These are phyloP conservation scores for Nomia melanderi DNA, from an alignment of 1,140 invertebrate genomes.

Conservation along the genomic window DNA sequence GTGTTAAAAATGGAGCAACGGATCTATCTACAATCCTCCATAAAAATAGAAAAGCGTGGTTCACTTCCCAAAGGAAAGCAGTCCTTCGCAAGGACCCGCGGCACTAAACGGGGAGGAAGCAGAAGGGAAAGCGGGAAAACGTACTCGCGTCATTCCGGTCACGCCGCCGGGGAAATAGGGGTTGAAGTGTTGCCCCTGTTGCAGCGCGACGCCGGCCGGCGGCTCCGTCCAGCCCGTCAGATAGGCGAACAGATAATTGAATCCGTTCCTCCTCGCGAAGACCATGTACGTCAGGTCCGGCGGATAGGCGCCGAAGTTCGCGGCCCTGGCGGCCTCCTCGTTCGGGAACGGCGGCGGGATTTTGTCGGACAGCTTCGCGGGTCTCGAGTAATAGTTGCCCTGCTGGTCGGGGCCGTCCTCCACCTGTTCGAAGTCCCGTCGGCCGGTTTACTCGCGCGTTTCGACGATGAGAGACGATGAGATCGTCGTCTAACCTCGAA, in stretches of 20 bases:
- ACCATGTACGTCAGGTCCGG: constrained; percentile 96
- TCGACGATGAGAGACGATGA: too few relatives aligned
- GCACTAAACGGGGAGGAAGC: too few relatives aligned
- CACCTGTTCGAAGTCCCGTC: constrained; percentile 80
- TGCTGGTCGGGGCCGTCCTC: constrained; percentile 95
- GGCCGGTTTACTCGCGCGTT: too few relatives aligned
- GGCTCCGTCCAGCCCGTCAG: constrained; percentile 96
- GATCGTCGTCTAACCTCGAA: constrained; percentile 79
- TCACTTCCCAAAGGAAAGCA: too few relatives aligned
- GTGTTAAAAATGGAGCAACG: too few relatives aligned
- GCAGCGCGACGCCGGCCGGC: constrained; percentile 91
- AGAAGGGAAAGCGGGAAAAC: too few relatives aligned
- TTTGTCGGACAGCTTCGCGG: constrained; percentile 94
- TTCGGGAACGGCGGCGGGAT: constrained; percentile 94
- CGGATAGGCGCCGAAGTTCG: constrained; percentile 96
- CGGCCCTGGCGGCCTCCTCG: constrained; percentile 92
- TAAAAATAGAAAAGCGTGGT: too few relatives aligned
- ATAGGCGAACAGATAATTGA: constrained; percentile 95
- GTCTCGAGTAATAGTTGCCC: constrained; percentile 93
- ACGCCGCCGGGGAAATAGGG: constrained; percentile 97
- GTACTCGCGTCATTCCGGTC: constrained; percentile 95
- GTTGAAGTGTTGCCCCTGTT: constrained; percentile 97
- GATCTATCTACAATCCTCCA: too few relatives aligned
- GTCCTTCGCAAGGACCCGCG: too few relatives aligned
- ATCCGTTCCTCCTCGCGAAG: constrained; percentile 90